Base-by-base conservation (phyloP, 2,113 vertebrate genomes). In the Sitta europaea region DNA sequence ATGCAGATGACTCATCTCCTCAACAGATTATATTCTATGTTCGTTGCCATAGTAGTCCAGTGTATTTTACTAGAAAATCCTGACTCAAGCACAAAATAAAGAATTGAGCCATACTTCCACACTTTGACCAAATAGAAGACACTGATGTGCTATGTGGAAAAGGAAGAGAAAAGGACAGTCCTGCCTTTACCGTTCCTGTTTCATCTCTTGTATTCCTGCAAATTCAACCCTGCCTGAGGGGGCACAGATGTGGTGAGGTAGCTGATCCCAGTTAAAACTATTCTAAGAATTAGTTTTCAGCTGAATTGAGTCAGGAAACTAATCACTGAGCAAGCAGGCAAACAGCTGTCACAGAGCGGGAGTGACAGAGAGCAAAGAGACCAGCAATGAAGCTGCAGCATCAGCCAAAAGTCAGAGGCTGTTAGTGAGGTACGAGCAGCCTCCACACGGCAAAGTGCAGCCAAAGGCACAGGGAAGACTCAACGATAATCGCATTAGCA, bases 1-100 rank as follows among this genome's bases (percentile, higher is more conserved):
- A 94, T 62, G 58, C 43, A 87, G 35, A 96, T 96, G 87, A 96
- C 62, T 96, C 94, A 95, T 80, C 42, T 80, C 51, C 8, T 70
- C 66, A 86, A 86, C 11, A 74, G 82, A 93, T 90, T 86, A 92
- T 74, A 86, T 48, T 92, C 63, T 83, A 48, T 17, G 21, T 55
- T 76, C 0, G 17, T 88, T 96, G 59, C 65, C 78, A 95, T 63
- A 88, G 85, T 43, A 92, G 59, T 90, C 33, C 35, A 31, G 13
- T 40, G 7, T 47, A 73, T 73, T 90, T 92, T 51, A 86, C 36
- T 63, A 51, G 51, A 96, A 96, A 96, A 95, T 55, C 82, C 85
- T 80, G 47, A 93, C 71, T 63, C 16, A 58, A 76, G 78, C 71
- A 83, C 17, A 67, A 58, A 88, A 86, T 28, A 80, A 58, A 86